Evolutionary conservation across 2,113 vertebrate genomes (phyloP), one percentile per base, ranked within the genome.

Genomic region (Picathartes gymnocephalus): DNA sequence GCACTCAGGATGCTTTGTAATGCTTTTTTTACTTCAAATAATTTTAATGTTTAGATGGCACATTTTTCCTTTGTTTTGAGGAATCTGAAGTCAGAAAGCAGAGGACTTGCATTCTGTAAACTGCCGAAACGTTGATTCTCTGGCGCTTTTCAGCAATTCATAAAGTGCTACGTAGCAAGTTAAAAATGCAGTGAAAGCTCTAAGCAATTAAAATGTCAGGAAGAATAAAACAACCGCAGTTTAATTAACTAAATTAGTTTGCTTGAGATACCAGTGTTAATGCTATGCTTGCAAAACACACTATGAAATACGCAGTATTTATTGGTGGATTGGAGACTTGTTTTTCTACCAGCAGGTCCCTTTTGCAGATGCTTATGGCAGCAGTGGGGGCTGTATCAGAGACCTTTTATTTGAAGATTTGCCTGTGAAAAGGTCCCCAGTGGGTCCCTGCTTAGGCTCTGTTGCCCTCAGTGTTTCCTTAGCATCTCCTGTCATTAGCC

Each of bases 181-280:
- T 88, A 57, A 90, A 93, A 86, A 74, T 37, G 54, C 56, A 70
- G 20, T 11, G 33, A 70, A 44, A 44, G 51, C 81, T 90, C 64
- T 10, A 23, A 86, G 85, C 96, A 93, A 81, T 93, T 92, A 92
- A 86, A 80, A 68, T 8, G 44, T 80, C 79, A 86, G 39, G 68
- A 58, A 82, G 71, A 83, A 19, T 81, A 64, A 88, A 95, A 42
- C 51, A 74, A 77, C 44, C 25, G 35, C 83, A 79, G 37, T 86
- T 93, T 77, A 94, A 90, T 92, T 81, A 85, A n/a, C 71, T 70
- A 37, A 90, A 88, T 93, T 50, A 76, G 42, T 65, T 92, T 89
- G 44, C 61, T 72, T 65, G 69, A 90, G 88, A 20, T 54, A 50
- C 18, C 45, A 31, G 11, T 21, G 31, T 77, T 91, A 82, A 13